phyloP scores from a whole-genome alignment of 2,113 vertebrate species.

The Cromileptes altivelis region DNA sequence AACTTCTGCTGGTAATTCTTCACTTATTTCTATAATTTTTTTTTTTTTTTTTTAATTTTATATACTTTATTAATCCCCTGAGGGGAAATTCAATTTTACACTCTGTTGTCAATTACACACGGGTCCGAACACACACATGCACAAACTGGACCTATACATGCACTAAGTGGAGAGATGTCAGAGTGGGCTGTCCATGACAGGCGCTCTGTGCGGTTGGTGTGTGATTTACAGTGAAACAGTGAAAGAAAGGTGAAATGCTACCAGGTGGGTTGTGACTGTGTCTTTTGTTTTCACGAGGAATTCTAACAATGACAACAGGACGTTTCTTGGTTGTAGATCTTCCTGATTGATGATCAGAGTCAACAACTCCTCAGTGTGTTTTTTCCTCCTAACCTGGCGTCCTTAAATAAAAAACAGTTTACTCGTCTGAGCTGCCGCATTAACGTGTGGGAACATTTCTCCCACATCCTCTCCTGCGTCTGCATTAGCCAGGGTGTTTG shows the following conservation, averaged over 20 bases:
- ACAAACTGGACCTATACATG: too few relatives aligned
- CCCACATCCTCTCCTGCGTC: not conserved
- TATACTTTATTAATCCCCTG: too few relatives aligned
- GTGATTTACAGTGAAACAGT: not conserved
- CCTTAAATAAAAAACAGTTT: constrained; percentile 1
- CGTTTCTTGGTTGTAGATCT: not conserved
- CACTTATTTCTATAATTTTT: not conserved
- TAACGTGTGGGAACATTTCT: constrained; percentile 4
- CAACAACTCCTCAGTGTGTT: not conserved
- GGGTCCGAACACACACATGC: too few relatives aligned
- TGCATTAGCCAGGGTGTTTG: not conserved
- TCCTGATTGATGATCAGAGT: constrained; percentile 2
- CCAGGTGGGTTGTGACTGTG: not conserved
- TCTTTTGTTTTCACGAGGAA: not conserved
- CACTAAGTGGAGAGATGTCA: too few relatives aligned
- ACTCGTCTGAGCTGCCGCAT: not conserved
- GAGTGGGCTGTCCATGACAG: too few relatives aligned
- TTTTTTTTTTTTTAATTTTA: too few relatives aligned
- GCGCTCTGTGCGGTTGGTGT: too few relatives aligned
- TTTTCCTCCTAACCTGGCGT: not conserved
- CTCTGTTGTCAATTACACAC: too few relatives aligned
- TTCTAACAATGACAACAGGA: constrained; percentile 16
- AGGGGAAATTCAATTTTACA: too few relatives aligned
- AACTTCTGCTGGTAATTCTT: not conserved
- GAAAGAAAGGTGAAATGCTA: not conserved